phyloP scores from a whole-genome alignment of 2,797 vertebrate species.

The Alectoris magna region DNA sequence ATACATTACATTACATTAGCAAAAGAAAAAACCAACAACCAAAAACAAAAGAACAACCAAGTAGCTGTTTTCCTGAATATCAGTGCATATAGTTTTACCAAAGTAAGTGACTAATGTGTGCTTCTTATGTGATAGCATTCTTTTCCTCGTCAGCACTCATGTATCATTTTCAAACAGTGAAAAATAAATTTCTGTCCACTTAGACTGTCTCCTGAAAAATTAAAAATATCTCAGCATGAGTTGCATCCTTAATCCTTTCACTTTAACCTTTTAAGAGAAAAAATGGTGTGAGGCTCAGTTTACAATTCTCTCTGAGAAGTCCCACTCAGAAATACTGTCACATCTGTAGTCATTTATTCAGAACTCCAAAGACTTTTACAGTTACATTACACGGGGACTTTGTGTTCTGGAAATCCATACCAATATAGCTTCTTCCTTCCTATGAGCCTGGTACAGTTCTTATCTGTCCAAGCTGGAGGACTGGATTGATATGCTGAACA shows the following conservation, averaged over 20 bases:
- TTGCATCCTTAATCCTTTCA: neutral
- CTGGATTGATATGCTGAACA: neutral
- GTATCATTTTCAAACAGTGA: neutral
- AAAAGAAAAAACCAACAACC: neutral
- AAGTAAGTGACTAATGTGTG: neutral
- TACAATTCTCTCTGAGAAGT: conserved; percentile 5
- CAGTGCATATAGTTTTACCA: neutral
- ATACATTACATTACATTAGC: neutral
- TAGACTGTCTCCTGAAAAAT: neutral
- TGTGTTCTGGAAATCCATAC: neutral
- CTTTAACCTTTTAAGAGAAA: neutral
- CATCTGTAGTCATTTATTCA: conserved; percentile 17
- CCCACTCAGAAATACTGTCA: neutral
- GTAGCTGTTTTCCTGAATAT: neutral
- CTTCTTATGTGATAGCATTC: neutral
- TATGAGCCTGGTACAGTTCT: neutral
- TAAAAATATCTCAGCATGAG: neutral
- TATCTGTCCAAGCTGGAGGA: neutral
- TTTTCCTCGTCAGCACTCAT: accelerated
- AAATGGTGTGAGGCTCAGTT: neutral
- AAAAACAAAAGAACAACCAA: neutral
- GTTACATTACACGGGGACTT: neutral
- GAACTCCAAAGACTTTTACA: conserved; percentile 1
- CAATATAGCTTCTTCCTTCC: neutral
- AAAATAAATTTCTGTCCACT: neutral